phyloP scores from a whole-genome alignment of 2,113 vertebrate species.

The Microtus montanus region DNA sequence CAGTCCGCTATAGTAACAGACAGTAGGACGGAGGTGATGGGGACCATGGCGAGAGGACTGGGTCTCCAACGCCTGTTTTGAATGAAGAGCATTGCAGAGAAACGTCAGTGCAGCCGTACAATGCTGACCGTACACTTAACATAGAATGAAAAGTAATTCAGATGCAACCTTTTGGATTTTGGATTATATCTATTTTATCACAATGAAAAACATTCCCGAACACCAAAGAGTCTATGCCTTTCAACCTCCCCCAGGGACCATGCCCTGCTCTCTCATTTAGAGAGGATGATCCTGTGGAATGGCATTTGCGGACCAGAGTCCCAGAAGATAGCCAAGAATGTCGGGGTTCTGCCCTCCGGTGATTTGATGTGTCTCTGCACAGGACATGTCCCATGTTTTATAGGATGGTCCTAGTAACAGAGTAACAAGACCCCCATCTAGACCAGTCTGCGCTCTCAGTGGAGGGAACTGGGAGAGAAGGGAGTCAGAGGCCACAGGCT shows the following conservation, averaged over 20 bases:
- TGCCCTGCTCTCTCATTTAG: background rate
- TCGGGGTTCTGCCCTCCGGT: background rate
- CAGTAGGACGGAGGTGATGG: background rate
- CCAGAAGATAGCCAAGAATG: background rate
- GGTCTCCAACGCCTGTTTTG: background rate
- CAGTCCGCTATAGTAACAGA: background rate
- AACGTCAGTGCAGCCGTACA: accelerated
- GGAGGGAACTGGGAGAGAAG: accelerated
- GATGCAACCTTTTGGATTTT: background rate
- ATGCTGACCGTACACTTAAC: background rate
- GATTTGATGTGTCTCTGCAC: background rate
- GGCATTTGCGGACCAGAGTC: background rate
- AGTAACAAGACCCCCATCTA: background rate
- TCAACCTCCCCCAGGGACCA: background rate
- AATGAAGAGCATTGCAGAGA: background rate
- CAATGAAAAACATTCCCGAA: background rate
- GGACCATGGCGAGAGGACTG: no score
- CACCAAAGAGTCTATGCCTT: background rate
- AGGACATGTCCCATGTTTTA: no score
- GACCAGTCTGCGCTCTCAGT: background rate
- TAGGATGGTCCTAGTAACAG: background rate
- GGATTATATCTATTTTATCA: background rate
- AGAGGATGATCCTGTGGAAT: no score
- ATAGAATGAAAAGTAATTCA: background rate
- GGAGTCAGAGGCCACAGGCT: background rate